Base-by-base conservation (phyloP, 2,797 vertebrate genomes). In the Lacerta viridis region DNA sequence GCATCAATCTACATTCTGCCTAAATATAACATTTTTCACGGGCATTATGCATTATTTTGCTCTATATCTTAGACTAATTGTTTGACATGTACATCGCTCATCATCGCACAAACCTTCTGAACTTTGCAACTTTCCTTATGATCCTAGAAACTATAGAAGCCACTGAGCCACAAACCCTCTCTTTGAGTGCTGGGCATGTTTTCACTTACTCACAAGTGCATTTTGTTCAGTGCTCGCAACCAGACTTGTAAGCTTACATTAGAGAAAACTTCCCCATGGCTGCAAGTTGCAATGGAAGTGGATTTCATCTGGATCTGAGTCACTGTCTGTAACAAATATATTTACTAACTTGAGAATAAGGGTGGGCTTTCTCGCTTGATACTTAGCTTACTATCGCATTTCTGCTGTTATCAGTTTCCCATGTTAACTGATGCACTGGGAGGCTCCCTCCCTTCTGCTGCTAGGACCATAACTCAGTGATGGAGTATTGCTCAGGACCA, bases 11-110 rank as follows among this genome's bases (percentile, higher is more conserved):
- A 91, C 93, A 95, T 94, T 95, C 92, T 95, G 94, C 94, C 95
- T 96, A 96, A 96, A 96, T 86, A 95, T 94, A 95, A 93, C 95
- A 95, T 96, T 97, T 97, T 96, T 93, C 92, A 94, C 90, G 76
- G 83, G 89, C 92, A 96, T 96, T 96, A 95, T 95, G 95, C 94
- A 93, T 95, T 93, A 92, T 96, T 81, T 96, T 95, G 92, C 93
- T 95, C 91, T 95, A 93, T 94, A 94, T 93, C 94, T 93, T 96
- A 92, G 96, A 96, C 95, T 96, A 96, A 96, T 97, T 95, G 93
- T 93, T 95, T 94, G 92, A 95, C 91, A 82, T 92, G 94, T 93
- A 83, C 91, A 97, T 96, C 89, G 91, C 85, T 94, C 94, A 90
- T 95, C 92, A 87, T 88, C 72, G 82, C 87, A 87, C 72, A 88